Percentiles rank a stretch among this genome's conserved stretches.
phyloP scores from a whole-genome alignment of 2,113 vertebrate species.

The Maccullochella peelii region DNA sequence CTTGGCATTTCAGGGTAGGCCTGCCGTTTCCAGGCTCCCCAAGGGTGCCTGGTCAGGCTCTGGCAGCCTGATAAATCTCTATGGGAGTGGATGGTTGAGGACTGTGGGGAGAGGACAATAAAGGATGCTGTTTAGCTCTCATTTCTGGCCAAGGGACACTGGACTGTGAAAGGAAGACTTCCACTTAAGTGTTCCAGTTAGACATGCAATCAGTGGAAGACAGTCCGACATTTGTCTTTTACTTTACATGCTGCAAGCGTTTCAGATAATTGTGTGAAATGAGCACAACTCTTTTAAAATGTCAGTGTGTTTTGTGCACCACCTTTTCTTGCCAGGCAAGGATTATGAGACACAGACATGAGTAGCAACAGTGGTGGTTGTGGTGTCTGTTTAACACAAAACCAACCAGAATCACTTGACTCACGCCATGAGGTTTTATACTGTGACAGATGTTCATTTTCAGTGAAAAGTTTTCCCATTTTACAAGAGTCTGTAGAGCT shows the following conservation, averaged over 20 bases:
- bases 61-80: constrained; percentile 70
- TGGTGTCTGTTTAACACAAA: background rate
- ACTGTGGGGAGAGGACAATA: constrained; percentile 47
- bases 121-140: constrained; percentile 58
- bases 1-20: constrained; percentile 83
- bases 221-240: constrained; percentile 2
- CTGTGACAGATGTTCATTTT: background rate
- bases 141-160: constrained; percentile 40
- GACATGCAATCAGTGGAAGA: constrained; percentile 28
- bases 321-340: background rate
- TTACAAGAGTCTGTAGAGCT: background rate
- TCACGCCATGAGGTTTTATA: background rate
- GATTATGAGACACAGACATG: background rate
- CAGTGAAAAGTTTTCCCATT: background rate
- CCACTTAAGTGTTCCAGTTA: constrained; percentile 33
- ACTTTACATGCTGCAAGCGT: constrained; percentile 12
- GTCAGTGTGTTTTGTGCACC: background rate
- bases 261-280: constrained; percentile 16
- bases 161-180: constrained; percentile 35
- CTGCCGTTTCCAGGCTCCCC: constrained; percentile 69
- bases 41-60: constrained; percentile 68
- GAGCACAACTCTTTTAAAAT: background rate
- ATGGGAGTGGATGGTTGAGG: constrained; percentile 52
- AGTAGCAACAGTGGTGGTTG: background rate
- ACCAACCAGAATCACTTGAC: too few species aligned